Evolutionary conservation across 2,797 vertebrate genomes (phyloP).

Genomic region (Hyperoplus immaculatus): DNA sequence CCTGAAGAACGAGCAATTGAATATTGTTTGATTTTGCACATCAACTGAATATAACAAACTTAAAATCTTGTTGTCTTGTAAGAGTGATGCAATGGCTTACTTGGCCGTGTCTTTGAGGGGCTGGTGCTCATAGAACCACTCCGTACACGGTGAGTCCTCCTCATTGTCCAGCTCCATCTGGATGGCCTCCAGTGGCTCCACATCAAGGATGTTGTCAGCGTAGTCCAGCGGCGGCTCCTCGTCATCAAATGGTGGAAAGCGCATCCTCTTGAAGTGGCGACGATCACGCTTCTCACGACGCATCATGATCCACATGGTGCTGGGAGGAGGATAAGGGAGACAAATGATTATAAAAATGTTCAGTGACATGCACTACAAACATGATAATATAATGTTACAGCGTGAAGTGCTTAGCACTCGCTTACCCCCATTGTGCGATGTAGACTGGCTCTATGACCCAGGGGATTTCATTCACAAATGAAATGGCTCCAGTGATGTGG

Average conservation of each 20-base stretch:
- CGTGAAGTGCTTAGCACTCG: neutral
- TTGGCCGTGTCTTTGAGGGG: constrained; percentile 95
- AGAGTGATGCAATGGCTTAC: constrained; percentile 73
- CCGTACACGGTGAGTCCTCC: constrained; percentile 92
- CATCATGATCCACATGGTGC: constrained; percentile 99
- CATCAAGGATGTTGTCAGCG: constrained; percentile 98
- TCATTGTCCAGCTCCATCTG: constrained; percentile 97
- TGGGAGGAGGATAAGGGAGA: constrained; percentile 54
- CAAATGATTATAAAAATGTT: neutral
- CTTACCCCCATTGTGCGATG: constrained; percentile 98
- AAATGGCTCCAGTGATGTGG: constrained; percentile 99
- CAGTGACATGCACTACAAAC: neutral
- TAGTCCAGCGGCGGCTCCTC: constrained; percentile 98
- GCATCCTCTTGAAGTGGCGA: constrained; percentile 98
- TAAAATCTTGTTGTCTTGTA: neutral
- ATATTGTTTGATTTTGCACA: neutral
- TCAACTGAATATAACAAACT: neutral
- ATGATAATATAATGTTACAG: neutral
- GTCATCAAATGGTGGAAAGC: constrained; percentile 98
- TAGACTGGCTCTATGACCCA: constrained; percentile 99
- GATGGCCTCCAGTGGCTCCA: constrained; percentile 97
- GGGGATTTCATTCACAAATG: constrained; percentile 99
- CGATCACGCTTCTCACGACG: constrained; percentile 97
- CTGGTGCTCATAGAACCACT: constrained; percentile 99
- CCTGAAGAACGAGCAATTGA: constrained; percentile 68